Percentiles rank a stretch among this genome's conserved stretches.
These are phyloP conservation scores for Linyphia triangularis DNA, from an alignment of 2,888 invertebrate genomes.

Conservation along the genomic window DNA sequence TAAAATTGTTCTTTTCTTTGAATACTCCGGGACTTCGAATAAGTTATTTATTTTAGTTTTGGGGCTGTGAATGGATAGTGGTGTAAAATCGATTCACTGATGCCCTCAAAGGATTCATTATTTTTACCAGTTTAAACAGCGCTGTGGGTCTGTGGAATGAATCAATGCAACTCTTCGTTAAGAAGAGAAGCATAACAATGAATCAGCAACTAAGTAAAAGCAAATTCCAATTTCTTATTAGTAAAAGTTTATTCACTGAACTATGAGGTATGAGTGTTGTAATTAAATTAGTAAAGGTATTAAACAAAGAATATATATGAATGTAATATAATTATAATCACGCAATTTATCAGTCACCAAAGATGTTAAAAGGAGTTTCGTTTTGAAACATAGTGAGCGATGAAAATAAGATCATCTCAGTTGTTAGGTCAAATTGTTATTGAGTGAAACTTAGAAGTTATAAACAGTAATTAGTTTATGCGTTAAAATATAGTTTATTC, in stretches of 20 bases:
- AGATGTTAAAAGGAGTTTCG: no score
- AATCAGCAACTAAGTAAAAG: not conserved
- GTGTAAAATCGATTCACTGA: conserved; percentile 15
- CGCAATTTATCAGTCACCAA: no score
- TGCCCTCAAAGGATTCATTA: conserved; percentile 2
- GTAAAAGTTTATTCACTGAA: not conserved
- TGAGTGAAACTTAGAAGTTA: no score
- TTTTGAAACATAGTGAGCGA: no score
- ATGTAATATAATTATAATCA: no score
- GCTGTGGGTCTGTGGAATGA: not conserved
- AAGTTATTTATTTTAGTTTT: conserved; percentile 33
- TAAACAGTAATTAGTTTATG: no score
- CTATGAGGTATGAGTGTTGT: not conserved
- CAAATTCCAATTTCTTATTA: conserved; percentile 20
- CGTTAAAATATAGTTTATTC: no score
- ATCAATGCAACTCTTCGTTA: conserved; percentile 15
- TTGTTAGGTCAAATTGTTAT: no score
- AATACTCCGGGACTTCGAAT: not conserved
- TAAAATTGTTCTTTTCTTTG: conserved; percentile 14
- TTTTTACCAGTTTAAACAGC: conserved; percentile 22
- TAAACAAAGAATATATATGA: no score
- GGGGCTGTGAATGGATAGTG: not conserved
- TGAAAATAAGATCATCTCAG: no score
- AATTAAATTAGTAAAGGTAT: not conserved
- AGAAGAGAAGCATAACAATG: not conserved